Evolutionary conservation across 2,888 invertebrate species (phyloP), one percentile per base, ranked within the genome.

Genomic region (Epinotia ramella): DNA sequence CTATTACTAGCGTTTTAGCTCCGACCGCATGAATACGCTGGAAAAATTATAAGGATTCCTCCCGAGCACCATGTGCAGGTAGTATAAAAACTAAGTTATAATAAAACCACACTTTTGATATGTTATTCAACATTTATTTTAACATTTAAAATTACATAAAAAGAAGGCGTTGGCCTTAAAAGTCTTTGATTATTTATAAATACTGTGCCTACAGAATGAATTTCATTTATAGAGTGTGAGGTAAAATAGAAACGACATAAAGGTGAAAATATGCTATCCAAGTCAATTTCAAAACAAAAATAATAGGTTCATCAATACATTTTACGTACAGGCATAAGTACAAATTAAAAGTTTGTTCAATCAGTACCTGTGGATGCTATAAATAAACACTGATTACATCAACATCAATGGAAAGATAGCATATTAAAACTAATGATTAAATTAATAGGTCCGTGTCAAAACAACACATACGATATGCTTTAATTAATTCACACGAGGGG

Each of bases 71-170:
- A 7, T 46, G 46, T 56, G 13, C 13, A 56, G 56, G 18, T 56
- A 56, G 2, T 9, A 13, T 46, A 57, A 20, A 57, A 20, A 57
- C 20, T 20, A 57, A 57, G 12, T 12, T 16, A 40, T 83, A 92
- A 90, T 89, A 80, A 92, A 92, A 92, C 86, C 82, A 77, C 60
- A 77, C n/a, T 79, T 83, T 87, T 89, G 91, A 92, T 92, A 92
- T 93, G 91, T 91, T 91, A 90, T 84, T 90, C 89, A 93, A 94
- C 93, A 93, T 92, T 93, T 93, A 93, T 92, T 91, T 91, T 92
- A 94, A 94, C 93, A 93, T 93, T 93, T 91, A 94, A 93, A 92
- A 94, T 93, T 89, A 92, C 92, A 93, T 93, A 94, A 92, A 94
- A 93, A 94, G 92, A 86, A 92, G 94, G 93, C 94, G 84, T 91